Conservation (phyloP, 1,140 invertebrate species). For the Aphaenogaster rudis region DNA sequence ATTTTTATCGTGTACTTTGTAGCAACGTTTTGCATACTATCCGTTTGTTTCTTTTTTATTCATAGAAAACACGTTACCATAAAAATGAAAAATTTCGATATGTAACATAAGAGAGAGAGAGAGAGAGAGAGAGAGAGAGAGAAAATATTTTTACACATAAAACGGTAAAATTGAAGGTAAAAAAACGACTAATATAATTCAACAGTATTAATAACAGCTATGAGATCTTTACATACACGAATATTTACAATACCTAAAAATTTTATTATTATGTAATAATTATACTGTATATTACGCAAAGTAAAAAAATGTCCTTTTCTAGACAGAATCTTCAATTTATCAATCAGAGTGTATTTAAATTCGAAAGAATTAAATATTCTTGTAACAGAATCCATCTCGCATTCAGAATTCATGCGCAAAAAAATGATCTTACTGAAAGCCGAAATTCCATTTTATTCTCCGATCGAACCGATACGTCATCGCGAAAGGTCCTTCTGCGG, state of each 20-base stretch:
- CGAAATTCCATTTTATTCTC: not conserved
- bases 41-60: not conserved
- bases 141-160: not conserved
- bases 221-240: not conserved
- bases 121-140: not conserved
- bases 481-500: not conserved
- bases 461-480: not conserved
- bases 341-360: not conserved
- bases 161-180: not conserved
- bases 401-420: not conserved
- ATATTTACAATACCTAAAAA: not conserved
- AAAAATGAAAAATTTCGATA: not conserved
- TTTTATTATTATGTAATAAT: slow-evolving; percentile 20
- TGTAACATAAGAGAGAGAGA: not conserved
- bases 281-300: not conserved
- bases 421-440: not conserved
- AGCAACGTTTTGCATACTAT: not conserved
- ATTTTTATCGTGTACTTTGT: slow-evolving; percentile 16
- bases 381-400: not conserved
- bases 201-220: not conserved
- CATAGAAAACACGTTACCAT: not conserved
- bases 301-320: not conserved
- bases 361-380: slow-evolving; percentile 4
- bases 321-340: not conserved
- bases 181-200: not conserved